A percentile compares a stretch with the other conserved stretches of the same genome.
phyloP scores from a whole-genome alignment of 2,113 vertebrate species.

The Plestiodon gilberti region DNA sequence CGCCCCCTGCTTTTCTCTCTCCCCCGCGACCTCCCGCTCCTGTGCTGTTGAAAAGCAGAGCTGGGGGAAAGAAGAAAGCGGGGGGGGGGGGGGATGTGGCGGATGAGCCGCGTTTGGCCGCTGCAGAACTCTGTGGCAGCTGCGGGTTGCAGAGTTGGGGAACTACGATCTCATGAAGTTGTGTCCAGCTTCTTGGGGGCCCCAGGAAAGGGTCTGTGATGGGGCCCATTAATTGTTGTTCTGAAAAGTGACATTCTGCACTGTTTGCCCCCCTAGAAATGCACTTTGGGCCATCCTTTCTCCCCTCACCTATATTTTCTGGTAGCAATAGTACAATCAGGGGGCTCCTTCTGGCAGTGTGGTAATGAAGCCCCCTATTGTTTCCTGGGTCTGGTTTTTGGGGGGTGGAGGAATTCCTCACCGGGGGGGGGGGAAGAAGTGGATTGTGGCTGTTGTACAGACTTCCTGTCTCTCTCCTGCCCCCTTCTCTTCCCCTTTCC shows the following conservation, averaged over 20 bases:
- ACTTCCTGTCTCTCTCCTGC: background rate
- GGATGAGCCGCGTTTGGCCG: background rate
- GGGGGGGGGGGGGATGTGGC: background rate
- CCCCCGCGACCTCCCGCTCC: too few species aligned
- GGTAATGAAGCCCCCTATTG: too few species aligned
- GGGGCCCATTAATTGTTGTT: background rate
- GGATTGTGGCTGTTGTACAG: background rate
- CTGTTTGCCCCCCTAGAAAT: too few species aligned
- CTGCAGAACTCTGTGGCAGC: too few species aligned
- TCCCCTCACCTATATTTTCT: too few species aligned
- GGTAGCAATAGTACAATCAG: too few species aligned
- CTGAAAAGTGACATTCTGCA: too few species aligned
- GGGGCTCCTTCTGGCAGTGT: too few species aligned
- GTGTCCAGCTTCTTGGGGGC: background rate
- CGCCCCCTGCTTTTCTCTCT: background rate
- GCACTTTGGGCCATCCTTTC: too few species aligned
- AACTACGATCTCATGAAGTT: too few species aligned
- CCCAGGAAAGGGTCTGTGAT: background rate
- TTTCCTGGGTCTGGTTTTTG: background rate
- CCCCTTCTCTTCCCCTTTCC: background rate
- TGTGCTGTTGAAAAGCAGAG: background rate
- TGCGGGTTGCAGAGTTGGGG: too few species aligned
- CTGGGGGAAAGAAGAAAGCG: background rate
- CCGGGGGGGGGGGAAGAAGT: background rate
- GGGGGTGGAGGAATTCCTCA: background rate